phyloP scores from a whole-genome alignment of 1,140 invertebrate species.

The Leptestheria dahalacensis region DNA sequence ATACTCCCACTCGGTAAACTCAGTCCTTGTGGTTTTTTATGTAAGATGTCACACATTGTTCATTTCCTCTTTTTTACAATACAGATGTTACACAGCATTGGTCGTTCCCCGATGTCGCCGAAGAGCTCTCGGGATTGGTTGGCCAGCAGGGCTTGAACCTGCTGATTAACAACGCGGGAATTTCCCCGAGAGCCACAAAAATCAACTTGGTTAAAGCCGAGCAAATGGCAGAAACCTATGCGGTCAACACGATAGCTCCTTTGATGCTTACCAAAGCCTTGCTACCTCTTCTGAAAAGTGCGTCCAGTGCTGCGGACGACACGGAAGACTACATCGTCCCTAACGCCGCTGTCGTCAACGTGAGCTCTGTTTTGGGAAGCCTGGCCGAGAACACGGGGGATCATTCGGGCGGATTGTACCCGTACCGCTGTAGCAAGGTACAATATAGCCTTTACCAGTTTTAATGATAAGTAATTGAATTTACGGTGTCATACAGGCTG shows the following conservation, averaged over 20 bases:
- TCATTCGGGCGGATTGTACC: not conserved
- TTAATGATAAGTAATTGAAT: no score
- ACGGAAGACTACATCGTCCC: constrained; percentile 29
- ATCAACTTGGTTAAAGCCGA: constrained; percentile 49
- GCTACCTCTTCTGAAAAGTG: constrained; percentile 44
- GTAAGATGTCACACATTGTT: not conserved
- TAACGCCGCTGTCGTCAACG: constrained; percentile 62
- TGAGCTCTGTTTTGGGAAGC: constrained; percentile 66
- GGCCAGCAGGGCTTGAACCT: constrained; percentile 57
- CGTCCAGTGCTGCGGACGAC: constrained; percentile 25
- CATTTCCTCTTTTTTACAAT: not conserved
- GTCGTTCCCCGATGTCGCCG: constrained; percentile 39
- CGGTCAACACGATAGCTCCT: constrained; percentile 62
- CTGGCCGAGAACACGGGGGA: constrained; percentile 29
- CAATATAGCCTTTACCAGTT: no score
- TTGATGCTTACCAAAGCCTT: constrained; percentile 46
- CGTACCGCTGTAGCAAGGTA: constrained; percentile 15
- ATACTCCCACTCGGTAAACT: constrained; percentile 12
- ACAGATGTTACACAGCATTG: constrained; percentile 42
- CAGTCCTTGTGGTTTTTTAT: no score
- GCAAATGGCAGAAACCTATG: constrained; percentile 50
- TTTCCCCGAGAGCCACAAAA: constrained; percentile 53
- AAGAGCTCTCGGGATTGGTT: constrained; percentile 35
- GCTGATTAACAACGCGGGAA: constrained; percentile 73
- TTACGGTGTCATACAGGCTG: constrained; percentile 49